phyloP scores from a whole-genome alignment of 2,888 invertebrate genomes.

The Rhorus exstirpatorius region DNA sequence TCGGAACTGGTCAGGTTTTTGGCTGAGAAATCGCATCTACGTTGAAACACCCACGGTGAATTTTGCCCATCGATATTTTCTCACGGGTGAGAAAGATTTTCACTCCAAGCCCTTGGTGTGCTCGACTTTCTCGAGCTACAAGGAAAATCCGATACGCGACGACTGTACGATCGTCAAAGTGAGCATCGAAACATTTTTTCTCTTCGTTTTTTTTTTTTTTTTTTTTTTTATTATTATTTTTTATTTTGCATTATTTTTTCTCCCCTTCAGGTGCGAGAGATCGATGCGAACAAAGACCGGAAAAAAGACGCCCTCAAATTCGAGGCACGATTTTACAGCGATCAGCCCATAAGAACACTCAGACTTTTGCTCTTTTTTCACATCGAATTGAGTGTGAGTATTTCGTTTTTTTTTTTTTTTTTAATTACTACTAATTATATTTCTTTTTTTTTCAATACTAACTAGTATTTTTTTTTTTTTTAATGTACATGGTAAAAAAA shows the following conservation, averaged over 20 bases:
- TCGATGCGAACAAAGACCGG: slow-evolving; percentile 81
- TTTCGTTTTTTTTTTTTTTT: slow-evolving; percentile 7
- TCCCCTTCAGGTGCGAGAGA: slow-evolving; percentile 78
- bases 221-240: background rate
- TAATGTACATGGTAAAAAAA: too few relatives aligned
- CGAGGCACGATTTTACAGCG: slow-evolving; percentile 80
- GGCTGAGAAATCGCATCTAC: slow-evolving; percentile 79
- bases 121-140: slow-evolving; percentile 81
- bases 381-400: slow-evolving; percentile 80
- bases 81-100: slow-evolving; percentile 79
- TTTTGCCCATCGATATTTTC: slow-evolving; percentile 82
- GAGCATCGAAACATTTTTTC: background rate
- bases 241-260: background rate
- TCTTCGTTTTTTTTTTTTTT: too few relatives aligned
- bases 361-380: slow-evolving; percentile 82
- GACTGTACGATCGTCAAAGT: slow-evolving; percentile 82
- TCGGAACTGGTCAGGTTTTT: slow-evolving; percentile 76
- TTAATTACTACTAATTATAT: background rate
- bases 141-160: slow-evolving; percentile 81
- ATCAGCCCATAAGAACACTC: slow-evolving; percentile 78
- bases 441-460: too few relatives aligned
- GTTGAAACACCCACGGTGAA: slow-evolving; percentile 80
- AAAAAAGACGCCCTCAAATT: slow-evolving; percentile 81
- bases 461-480: too few relatives aligned
- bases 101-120: slow-evolving; percentile 79